Evolutionary conservation across 2,888 invertebrate genomes (phyloP).

Genomic region (Synanthedon vespiformis): DNA sequence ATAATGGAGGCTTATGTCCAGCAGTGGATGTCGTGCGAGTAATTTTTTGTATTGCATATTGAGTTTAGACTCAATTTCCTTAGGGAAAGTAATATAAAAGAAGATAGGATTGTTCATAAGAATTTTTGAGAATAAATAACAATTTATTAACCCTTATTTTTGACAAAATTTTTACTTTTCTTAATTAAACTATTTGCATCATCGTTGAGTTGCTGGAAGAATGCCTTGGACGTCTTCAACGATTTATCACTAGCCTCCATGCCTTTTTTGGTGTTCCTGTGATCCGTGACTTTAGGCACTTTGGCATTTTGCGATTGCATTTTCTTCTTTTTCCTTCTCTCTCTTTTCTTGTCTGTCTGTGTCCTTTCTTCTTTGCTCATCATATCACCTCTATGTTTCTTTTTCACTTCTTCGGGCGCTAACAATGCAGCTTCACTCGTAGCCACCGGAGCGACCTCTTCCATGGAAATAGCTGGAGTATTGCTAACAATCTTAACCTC

Average conservation of each 20-base stretch:
- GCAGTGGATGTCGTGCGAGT: no score
- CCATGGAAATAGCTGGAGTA: constrained; percentile 90
- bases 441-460: constrained; percentile 95
- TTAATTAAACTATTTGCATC: constrained; percentile 63
- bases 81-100: no score
- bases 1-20: no score
- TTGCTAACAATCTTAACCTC: constrained; percentile 93
- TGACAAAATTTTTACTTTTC: constrained; percentile 35
- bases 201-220: constrained; percentile 89
- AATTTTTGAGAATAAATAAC: not conserved
- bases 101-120: not conserved
- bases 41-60: no score
- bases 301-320: constrained; percentile 72
- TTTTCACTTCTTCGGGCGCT: constrained; percentile 92
- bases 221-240: constrained; percentile 78
- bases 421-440: constrained; percentile 85
- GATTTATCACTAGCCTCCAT: constrained; percentile 71
- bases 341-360: constrained; percentile 88
- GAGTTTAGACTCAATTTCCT: no score
- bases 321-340: constrained; percentile 87
- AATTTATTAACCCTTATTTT: constrained; percentile 34
- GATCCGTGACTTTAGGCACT: constrained; percentile 49
- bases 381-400: constrained; percentile 66
- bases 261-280: constrained; percentile 69
- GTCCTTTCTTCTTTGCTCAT: constrained; percentile 84